These are phyloP conservation scores for Syngnathus typhle DNA, from an alignment of 2,113 vertebrate species.

Conservation along the genomic window DNA sequence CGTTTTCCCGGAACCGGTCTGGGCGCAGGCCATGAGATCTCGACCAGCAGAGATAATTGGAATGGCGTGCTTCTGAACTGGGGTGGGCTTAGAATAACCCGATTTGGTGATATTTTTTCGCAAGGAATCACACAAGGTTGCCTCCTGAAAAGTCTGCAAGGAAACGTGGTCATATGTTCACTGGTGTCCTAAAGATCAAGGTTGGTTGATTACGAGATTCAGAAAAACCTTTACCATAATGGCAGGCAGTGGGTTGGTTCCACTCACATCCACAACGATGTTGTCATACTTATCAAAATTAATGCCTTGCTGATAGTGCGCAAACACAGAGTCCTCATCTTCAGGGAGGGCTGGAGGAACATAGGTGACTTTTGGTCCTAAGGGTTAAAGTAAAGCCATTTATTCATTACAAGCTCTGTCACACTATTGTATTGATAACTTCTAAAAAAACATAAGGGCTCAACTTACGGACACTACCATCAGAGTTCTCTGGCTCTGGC, in stretches of 20 bases:
- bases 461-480: constrained; percentile 38
- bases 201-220: neutral
- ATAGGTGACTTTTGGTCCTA: constrained; percentile 84
- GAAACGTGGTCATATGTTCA: too few species aligned
- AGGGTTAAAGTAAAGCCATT: neutral
- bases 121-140: constrained; percentile 77
- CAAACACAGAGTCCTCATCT: constrained; percentile 81
- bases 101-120: constrained; percentile 77
- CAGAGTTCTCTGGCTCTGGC: constrained; percentile 1
- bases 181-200: neutral
- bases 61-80: constrained; percentile 93
- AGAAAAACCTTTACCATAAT: constrained; percentile 69
- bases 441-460: neutral
- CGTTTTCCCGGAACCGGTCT: constrained; percentile 96
- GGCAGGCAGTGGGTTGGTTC: constrained; percentile 76
- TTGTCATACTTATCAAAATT: constrained; percentile 95
- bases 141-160: constrained; percentile 81
- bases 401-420: neutral
- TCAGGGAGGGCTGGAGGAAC: constrained; percentile 83
- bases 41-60: constrained; percentile 81
- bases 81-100: constrained; percentile 88
- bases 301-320: constrained; percentile 80
- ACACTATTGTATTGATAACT: neutral
- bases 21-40: constrained; percentile 96
- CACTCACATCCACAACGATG: constrained; percentile 82